Evolutionary conservation across 2,888 invertebrate genomes (phyloP).

Genomic region (Cremastobaeus sp.): DNA sequence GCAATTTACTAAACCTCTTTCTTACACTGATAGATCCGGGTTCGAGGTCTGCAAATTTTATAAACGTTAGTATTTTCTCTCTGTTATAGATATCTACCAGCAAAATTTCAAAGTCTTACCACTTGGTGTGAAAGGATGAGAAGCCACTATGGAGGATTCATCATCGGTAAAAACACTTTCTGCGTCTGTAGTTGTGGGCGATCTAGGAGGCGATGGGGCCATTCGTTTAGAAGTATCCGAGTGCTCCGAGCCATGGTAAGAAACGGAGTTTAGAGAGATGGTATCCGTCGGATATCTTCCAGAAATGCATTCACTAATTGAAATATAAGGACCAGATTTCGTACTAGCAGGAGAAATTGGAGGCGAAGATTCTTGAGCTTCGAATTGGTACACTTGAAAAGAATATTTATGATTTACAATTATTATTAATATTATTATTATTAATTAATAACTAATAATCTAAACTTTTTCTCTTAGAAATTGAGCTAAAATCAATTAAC

Average conservation of each 20-base stretch:
- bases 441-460: no score
- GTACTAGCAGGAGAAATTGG: constrained; percentile 82
- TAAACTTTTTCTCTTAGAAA: no score
- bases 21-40: constrained; percentile 80
- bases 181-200: constrained; percentile 83
- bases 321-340: constrained; percentile 91
- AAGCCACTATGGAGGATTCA: constrained; percentile 81
- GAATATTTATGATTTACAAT: no score
- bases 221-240: constrained; percentile 73
- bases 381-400: constrained; percentile 74
- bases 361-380: constrained; percentile 81
- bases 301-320: constrained; percentile 94
- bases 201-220: constrained; percentile 78
- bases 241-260: constrained; percentile 72
- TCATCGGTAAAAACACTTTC: constrained; percentile 86
- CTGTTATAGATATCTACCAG: constrained; percentile 69
- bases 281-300: constrained; percentile 82
- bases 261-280: constrained; percentile 71
- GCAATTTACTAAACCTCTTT: constrained; percentile 81
- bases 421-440: no score
- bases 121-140: constrained; percentile 78
- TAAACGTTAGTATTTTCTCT: constrained; percentile 79
- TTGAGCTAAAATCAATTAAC: no score
- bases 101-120: no score
- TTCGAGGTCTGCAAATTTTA: constrained; percentile 82